Evolutionary conservation across 2,797 vertebrate species (phyloP).

Genomic region (Trematomus bernacchii): DNA sequence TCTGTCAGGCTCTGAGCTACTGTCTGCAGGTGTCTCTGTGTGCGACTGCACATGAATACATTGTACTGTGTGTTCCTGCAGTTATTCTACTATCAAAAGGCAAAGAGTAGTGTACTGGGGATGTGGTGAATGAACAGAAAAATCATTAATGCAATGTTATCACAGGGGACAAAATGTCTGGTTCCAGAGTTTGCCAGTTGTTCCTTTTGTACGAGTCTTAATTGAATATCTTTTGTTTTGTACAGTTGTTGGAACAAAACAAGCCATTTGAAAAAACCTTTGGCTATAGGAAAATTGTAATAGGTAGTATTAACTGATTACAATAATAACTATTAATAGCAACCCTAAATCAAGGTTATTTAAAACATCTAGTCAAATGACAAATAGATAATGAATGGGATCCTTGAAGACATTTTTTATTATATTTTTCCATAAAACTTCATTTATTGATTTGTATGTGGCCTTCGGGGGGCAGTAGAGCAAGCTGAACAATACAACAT

Average conservation of each 20-base stretch:
- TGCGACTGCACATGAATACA: background rate
- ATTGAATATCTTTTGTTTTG: background rate
- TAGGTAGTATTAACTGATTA: background rate
- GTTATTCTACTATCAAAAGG: background rate
- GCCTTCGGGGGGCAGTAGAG: background rate
- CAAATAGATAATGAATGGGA: background rate
- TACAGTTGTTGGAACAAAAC: background rate
- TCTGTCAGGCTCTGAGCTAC: slow-evolving; percentile 10
- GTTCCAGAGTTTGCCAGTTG: background rate
- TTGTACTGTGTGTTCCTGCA: background rate
- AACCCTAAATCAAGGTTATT: background rate
- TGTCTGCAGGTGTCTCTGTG: slow-evolving; percentile 3
- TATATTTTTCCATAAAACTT: background rate
- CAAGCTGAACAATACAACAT: background rate
- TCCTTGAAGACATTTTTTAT: background rate
- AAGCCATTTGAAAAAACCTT: background rate
- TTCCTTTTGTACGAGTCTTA: background rate
- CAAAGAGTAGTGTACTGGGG: background rate
- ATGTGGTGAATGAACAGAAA: background rate
- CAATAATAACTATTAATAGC: background rate
- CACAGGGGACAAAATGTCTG: background rate
- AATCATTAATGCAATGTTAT: background rate
- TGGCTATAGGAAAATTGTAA: background rate
- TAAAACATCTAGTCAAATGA: background rate
- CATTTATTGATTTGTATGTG: background rate